Conservation (phyloP, 2,113 vertebrate genomes). For the human region GRCh38 chr18:78166501-78167000, state of each 20-base stretch:
- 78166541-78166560: neutral
- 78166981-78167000: neutral
- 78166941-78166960: neutral
- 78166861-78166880: accelerated
- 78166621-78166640: too few relatives aligned
- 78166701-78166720: neutral
- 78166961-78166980: neutral
- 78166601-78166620: accelerated
- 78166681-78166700: neutral
- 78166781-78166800: neutral
- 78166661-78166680: neutral
- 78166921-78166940: neutral
- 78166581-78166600: neutral
- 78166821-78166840: neutral
- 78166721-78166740: neutral
- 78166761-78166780: neutral
- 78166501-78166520: neutral
- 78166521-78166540: too few relatives aligned
- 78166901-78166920: accelerated
- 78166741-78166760: neutral
- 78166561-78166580: accelerated
- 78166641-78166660: accelerated
- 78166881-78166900: neutral
- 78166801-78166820: neutral
- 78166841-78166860: accelerated